A percentile compares a stretch with the other conserved stretches of the same genome.
Evolutionary conservation across 2,113 vertebrate genomes (phyloP).

Genomic region (Vanacampus margaritifer): DNA sequence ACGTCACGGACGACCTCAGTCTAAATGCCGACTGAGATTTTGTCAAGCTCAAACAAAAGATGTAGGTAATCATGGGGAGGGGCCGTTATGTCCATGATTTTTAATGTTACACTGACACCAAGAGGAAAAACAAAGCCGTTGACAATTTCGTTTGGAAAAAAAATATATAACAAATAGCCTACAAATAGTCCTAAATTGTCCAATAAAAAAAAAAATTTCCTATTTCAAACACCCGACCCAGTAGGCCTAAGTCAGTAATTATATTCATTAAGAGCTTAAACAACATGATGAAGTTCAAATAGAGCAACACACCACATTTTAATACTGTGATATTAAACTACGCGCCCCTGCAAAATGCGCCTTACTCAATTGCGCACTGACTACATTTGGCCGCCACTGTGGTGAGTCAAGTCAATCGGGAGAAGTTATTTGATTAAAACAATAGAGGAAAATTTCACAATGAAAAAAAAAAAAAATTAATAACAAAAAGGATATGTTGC

Average conservation of each 20-base stretch:
- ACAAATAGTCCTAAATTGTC: background rate
- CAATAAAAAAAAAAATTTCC: background rate
- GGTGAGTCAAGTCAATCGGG: no score
- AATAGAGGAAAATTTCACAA: background rate
- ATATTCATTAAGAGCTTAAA: background rate
- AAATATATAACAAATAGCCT: background rate
- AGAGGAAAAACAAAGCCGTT: background rate
- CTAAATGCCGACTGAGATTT: conserved; percentile 4
- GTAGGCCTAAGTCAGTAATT: no score
- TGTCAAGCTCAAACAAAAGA: conserved; percentile 10
- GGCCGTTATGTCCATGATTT: conserved; percentile 18
- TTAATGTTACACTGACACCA: conserved; percentile 14
- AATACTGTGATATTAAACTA: background rate
- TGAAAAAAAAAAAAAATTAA: background rate
- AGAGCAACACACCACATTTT: no score
- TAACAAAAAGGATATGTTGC: background rate
- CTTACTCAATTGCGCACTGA: background rate
- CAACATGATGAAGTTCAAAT: background rate
- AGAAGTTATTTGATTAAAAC: background rate
- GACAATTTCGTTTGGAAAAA: background rate
- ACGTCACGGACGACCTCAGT: background rate
- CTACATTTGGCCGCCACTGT: background rate
- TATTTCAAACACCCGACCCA: background rate
- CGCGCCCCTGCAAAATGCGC: background rate
- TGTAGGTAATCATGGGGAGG: background rate